phyloP scores from a whole-genome alignment of 2,797 vertebrate genomes.

The Jordanella pulchra region DNA sequence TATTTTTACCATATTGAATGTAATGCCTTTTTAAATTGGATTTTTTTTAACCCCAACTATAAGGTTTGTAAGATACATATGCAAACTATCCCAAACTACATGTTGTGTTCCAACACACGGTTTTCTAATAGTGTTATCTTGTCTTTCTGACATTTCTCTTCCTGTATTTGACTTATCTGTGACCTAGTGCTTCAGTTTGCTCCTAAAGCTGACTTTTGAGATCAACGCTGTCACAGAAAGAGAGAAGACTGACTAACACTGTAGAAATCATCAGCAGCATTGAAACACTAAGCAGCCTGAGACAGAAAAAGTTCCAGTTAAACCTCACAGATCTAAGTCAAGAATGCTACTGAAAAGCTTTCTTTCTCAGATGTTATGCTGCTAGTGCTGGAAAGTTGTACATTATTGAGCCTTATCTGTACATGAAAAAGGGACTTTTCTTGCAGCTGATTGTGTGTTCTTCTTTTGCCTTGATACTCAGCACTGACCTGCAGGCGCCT shows the following conservation, averaged over 20 bases:
- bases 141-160: not conserved
- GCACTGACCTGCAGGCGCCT: not conserved
- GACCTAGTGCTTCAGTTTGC: not conserved
- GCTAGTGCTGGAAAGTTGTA: constrained; percentile 9
- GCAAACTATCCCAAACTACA: too few species aligned
- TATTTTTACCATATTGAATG: too few species aligned
- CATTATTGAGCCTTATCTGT: constrained; percentile 3
- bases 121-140: not conserved
- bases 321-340: constrained; percentile 12
- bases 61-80: too few species aligned
- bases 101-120: not conserved
- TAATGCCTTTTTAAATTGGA: not conserved
- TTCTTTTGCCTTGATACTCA: constrained; percentile 12
- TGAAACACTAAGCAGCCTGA: constrained; percentile 13
- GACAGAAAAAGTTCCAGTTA: constrained; percentile 27
- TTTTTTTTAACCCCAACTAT: too few species aligned
- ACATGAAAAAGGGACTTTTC: not conserved
- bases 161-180: not conserved
- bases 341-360: not conserved
- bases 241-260: constrained; percentile 21
- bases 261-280: constrained; percentile 2
- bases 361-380: constrained; percentile 24
- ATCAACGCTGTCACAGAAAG: constrained; percentile 6
- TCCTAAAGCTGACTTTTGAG: not conserved
- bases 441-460: constrained; percentile 16